A percentile compares a stretch with the other conserved stretches of the same genome.
Evolutionary conservation across 2,888 invertebrate genomes (phyloP).

Genomic region (Aricia artaxerxes): DNA sequence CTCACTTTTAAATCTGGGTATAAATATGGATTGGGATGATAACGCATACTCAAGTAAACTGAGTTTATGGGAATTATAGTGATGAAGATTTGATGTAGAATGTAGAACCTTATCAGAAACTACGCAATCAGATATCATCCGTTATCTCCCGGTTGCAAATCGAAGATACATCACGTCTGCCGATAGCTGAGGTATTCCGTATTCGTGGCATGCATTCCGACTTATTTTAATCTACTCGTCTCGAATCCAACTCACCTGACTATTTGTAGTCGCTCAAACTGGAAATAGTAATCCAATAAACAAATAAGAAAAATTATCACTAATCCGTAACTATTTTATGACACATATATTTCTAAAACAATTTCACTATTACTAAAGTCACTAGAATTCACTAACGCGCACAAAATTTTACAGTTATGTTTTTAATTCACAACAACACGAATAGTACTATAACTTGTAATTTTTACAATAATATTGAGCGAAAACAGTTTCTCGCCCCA

Average conservation of each 20-base stretch:
- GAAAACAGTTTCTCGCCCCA: conserved; percentile 62
- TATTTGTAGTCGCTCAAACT: conserved; percentile 65
- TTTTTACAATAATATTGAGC: conserved; percentile 66
- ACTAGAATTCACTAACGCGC: conserved; percentile 58
- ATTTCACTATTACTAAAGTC: conserved; percentile 60
- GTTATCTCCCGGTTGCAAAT: conserved; percentile 63
- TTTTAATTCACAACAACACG: conserved; percentile 60
- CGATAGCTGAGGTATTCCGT: conserved; percentile 48
- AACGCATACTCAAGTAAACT: background rate
- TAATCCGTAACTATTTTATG: conserved; percentile 70
- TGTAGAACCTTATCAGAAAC: conserved; percentile 67
- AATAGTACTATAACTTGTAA: conserved; percentile 63
- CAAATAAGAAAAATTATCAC: conserved; percentile 60
- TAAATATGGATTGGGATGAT: conserved; percentile 44
- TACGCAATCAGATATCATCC: conserved; percentile 71
- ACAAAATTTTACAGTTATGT: conserved; percentile 54
- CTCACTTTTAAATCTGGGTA: conserved; percentile 52
- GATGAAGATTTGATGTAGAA: conserved; percentile 39
- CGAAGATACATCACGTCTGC: conserved; percentile 53
- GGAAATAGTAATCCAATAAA: conserved; percentile 75
- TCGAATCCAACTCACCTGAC: conserved; percentile 61
- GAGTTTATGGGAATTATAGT: background rate
- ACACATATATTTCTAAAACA: conserved; percentile 70
- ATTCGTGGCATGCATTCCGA: conserved; percentile 59
- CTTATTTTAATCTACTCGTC: conserved; percentile 34